Base-by-base conservation (phyloP, 2,113 vertebrate genomes). In the Chinchilla lanigera region DNA sequence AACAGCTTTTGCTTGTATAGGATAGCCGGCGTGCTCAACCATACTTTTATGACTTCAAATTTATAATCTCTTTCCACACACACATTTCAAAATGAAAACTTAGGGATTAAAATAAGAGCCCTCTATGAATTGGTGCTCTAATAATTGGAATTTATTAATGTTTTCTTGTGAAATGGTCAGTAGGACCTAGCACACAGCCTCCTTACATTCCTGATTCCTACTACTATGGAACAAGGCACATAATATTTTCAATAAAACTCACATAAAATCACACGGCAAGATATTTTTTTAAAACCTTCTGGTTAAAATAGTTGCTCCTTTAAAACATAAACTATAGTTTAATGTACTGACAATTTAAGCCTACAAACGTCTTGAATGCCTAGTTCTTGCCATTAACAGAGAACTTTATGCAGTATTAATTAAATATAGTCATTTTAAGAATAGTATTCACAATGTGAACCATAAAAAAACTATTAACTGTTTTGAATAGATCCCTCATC, bases 401-500 rank as follows among this genome's bases (percentile, higher is more conserved):
- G 54, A 94, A 61, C 12, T 24, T 47, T 82, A 35, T 67, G 41
- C 9, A 7, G 35, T 75, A 52, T 81, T 73, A 95, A 94, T 82
- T 89, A 86, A 52, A 91, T 50, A 38, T 2, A 86, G 38, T 26
- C 41, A 44, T 91, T 54, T 87, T 71, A 47, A 65, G 56, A 65
- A 35, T 3, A 85, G 58, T 58, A 82, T 73, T 85, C 78, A 65
- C n/a, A 82, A 35, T 7, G 44, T 71, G 52, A 92, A 65, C 52
- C 20, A 60, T 44, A 78, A 94, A 81, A 9, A 82, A 41, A 35
- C 65, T 91, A 80, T n/a, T n/a, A n/a, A n/a, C n/a, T 69, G 30
- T 85, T 90, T 75, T 87, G 44, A 22, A 69, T 86, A 90, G 52
- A 69, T 47, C 10, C n/a, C n/a, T 95, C 71, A 16, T 94, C 22